Percentiles rank a stretch among this genome's conserved stretches.
These are phyloP conservation scores for Strigamia maritima DNA, from an alignment of 2,888 invertebrate genomes.

Conservation along the genomic window DNA sequence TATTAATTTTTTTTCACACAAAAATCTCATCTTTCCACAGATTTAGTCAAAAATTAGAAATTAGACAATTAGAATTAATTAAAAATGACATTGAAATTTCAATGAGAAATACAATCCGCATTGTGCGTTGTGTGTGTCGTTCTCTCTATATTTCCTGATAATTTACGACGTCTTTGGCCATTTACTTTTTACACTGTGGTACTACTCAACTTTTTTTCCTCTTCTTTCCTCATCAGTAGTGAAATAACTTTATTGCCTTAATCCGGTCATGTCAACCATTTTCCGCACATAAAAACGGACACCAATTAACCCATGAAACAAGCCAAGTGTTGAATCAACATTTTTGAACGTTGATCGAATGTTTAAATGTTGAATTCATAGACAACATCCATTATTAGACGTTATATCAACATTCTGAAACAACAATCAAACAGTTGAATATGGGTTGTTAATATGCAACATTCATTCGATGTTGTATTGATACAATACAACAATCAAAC, in stretches of 20 bases:
- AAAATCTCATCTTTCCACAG: neutral
- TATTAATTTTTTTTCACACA: neutral
- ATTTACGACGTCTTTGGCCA: neutral
- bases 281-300: neutral
- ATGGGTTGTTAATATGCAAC: too few relatives aligned
- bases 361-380: too few relatives aligned
- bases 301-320: neutral
- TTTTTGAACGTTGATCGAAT: too few relatives aligned
- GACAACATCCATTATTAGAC: too few relatives aligned
- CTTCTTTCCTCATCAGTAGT: neutral
- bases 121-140: neutral
- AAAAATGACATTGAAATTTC: neutral
- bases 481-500: too few relatives aligned
- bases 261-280: neutral
- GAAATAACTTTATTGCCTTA: conserved; percentile 10
- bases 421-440: too few relatives aligned
- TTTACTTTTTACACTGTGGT: neutral
- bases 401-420: too few relatives aligned
- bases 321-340: too few relatives aligned
- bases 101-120: neutral
- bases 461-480: too few relatives aligned
- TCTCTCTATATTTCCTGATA: neutral
- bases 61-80: neutral
- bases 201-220: neutral
- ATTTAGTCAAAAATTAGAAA: neutral